Conservation (phyloP, 2,113 vertebrate genomes). For the Cyrtonyx montezumae region DNA sequence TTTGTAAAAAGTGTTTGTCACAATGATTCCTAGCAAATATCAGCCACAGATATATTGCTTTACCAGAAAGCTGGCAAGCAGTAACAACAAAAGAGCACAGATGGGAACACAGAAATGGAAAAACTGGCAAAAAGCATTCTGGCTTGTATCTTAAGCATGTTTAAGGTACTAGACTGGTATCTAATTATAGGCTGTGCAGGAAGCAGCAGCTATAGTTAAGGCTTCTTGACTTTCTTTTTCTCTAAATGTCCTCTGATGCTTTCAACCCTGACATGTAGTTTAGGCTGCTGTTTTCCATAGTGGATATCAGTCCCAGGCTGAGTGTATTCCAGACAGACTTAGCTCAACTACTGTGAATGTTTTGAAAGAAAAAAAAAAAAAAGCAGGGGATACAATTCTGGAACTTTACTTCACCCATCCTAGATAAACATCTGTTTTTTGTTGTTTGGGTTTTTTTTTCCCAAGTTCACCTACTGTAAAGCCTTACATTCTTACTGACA, state of each 20-base stretch:
- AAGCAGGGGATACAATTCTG: neutral
- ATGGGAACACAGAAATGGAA: neutral
- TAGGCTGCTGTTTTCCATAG: neutral
- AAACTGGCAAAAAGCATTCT: neutral
- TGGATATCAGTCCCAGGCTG: neutral
- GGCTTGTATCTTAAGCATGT: neutral
- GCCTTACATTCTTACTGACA: neutral
- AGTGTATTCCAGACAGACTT: neutral
- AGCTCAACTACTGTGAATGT: neutral
- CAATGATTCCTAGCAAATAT: neutral
- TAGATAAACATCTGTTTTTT: neutral
- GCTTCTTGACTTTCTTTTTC: neutral
- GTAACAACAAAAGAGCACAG: neutral
- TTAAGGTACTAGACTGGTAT: neutral
- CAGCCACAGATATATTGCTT: neutral
- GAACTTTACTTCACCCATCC: neutral
- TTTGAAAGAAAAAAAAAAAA: neutral
- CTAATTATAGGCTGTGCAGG: slow-evolving; percentile 20
- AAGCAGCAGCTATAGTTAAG: neutral
- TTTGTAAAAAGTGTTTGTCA: neutral
- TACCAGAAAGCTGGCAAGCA: neutral
- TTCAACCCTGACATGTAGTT: neutral
- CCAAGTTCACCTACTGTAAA: neutral
- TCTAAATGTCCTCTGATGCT: neutral
- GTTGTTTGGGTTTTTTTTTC: neutral